Evolutionary conservation across 2,113 vertebrate species (phyloP).

Genomic region (Psittacula cyanocephala): DNA sequence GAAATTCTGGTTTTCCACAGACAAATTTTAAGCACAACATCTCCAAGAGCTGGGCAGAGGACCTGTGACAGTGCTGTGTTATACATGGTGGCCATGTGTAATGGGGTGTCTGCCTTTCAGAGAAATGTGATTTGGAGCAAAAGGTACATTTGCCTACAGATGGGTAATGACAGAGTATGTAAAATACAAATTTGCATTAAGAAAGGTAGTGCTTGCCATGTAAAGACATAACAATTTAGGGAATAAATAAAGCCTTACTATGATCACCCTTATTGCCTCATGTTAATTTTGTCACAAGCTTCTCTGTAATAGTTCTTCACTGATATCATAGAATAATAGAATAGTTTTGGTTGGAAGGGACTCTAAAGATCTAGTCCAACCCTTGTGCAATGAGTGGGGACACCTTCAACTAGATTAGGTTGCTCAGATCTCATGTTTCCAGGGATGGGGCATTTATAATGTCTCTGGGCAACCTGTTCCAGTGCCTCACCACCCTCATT

Average conservation of each 20-base stretch:
- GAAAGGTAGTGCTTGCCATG: neutral
- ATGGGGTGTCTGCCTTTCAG: neutral
- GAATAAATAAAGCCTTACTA: neutral
- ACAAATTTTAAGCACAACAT: neutral
- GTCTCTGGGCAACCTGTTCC: neutral
- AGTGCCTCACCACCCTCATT: neutral
- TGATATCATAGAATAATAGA: neutral
- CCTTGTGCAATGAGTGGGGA: neutral
- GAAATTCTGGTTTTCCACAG: neutral
- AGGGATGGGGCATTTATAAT: neutral
- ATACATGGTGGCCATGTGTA: accelerated
- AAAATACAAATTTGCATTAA: neutral
- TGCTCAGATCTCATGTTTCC: neutral
- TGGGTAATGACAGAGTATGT: neutral
- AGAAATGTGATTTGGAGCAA: neutral
- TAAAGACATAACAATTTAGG: neutral
- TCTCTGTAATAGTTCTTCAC: neutral
- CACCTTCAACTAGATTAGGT: neutral
- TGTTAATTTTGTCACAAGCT: neutral
- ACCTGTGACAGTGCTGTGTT: neutral
- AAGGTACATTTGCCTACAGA: neutral
- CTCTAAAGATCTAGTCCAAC: neutral
- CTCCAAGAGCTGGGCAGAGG: neutral
- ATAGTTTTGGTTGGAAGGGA: neutral
- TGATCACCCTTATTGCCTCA: neutral